These are phyloP conservation scores for Drosophila truncata DNA, from an alignment of 1,140 invertebrate species.

Conservation along the genomic window DNA sequence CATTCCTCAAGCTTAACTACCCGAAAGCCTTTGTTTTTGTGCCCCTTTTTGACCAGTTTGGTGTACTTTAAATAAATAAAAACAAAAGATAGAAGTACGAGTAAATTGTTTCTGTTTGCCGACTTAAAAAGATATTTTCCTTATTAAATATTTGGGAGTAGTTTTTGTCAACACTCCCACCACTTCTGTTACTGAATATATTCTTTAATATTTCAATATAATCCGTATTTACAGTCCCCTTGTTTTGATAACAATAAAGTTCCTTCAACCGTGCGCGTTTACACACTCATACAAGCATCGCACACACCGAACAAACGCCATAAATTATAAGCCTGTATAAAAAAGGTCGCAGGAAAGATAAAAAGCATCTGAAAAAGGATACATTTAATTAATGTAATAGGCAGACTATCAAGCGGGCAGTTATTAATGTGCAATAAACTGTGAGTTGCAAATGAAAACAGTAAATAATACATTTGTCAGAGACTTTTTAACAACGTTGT, in stretches of 20 bases:
- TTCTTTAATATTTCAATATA: slow-evolving; percentile 6
- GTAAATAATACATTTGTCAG: slow-evolving; percentile 18
- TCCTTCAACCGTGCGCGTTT: neutral
- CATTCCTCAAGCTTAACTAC: slow-evolving; percentile 20
- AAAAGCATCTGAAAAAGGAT: slow-evolving; percentile 19
- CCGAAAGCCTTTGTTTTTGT: neutral
- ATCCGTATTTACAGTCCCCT: neutral
- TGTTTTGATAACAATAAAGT: slow-evolving; percentile 3
- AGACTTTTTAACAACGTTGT: slow-evolving; percentile 8
- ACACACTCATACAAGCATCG: neutral
- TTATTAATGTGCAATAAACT: slow-evolving; percentile 39
- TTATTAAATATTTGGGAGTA: neutral
- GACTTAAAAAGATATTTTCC: neutral
- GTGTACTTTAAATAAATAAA: neutral
- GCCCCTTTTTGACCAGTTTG: neutral
- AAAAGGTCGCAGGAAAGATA: slow-evolving; percentile 39
- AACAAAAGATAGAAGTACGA: neutral
- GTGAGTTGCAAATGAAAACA: slow-evolving; percentile 6
- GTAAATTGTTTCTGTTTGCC: neutral
- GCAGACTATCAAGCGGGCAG: slow-evolving; percentile 16
- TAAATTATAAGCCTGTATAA: slow-evolving; percentile 36
- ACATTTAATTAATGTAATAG: slow-evolving; percentile 43
- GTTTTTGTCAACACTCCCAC: neutral
- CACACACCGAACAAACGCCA: slow-evolving; percentile 1
- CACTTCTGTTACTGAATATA: neutral